phyloP scores from a whole-genome alignment of 2,113 vertebrate species.

The Osmerus eperlanus region DNA sequence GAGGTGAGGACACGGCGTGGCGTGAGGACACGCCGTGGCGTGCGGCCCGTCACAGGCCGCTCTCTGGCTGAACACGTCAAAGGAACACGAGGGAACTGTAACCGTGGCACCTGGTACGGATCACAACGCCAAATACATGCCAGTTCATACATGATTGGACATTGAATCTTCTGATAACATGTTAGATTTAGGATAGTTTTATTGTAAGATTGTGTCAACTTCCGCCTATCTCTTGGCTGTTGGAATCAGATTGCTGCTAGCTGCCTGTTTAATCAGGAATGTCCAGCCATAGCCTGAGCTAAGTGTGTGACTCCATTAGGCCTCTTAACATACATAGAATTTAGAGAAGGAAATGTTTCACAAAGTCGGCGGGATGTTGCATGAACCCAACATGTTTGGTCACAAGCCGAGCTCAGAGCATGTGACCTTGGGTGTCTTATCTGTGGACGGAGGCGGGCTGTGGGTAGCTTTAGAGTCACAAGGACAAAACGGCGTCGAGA shows the following conservation, averaged over 20 bases:
- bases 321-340: conserved; percentile 34
- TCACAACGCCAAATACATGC: no score
- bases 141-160: no score
- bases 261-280: conserved; percentile 40
- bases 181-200: neutral
- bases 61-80: neutral
- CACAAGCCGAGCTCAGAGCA: conserved; percentile 51
- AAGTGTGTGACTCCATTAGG: conserved; percentile 10
- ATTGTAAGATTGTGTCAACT: neutral
- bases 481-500: conserved; percentile 8
- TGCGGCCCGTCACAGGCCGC: conserved; percentile 5
- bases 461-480: conserved; percentile 22
- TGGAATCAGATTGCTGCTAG: conserved; percentile 8
- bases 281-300: conserved; percentile 44
- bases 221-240: neutral
- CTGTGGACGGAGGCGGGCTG: conserved; percentile 15
- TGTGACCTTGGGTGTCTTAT: conserved; percentile 61
- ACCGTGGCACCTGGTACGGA: neutral
- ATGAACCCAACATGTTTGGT: conserved; percentile 49
- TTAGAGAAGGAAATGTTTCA: conserved; percentile 64
- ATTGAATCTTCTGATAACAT: no score
- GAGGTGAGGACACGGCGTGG: conserved; percentile 39
- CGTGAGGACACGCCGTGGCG: conserved; percentile 39
- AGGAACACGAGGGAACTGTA: neutral
- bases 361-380: conserved; percentile 48